Conservation (phyloP, 2,888 invertebrate species). For the Altica lythri region DNA sequence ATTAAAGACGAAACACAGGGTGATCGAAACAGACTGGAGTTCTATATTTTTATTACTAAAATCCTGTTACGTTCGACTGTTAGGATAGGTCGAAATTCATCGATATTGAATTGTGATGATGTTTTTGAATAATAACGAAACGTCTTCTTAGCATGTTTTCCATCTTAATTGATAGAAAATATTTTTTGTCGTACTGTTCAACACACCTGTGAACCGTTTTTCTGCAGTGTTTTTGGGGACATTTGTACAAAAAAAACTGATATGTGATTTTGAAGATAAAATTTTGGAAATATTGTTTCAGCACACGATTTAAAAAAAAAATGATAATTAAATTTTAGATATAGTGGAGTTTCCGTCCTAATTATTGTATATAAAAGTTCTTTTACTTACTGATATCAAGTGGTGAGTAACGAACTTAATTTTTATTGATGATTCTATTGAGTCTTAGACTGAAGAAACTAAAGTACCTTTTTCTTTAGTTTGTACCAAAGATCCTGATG, state of each 20-base stretch:
- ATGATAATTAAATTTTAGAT: neutral
- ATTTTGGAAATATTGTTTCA: neutral
- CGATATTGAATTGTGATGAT: neutral
- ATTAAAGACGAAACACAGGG: conserved; percentile 40
- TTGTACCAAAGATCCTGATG: no score
- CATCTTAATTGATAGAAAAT: neutral
- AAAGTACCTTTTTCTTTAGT: no score
- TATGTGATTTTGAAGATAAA: neutral
- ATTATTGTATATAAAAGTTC: neutral
- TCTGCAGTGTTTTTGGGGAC: neutral
- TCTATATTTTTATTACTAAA: conserved; percentile 25
- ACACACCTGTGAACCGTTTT: no score
- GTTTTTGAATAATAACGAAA: no score
- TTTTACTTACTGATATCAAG: no score
- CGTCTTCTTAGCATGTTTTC: neutral
- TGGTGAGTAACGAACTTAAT: no score
- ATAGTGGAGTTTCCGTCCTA: neutral
- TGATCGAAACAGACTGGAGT: conserved; percentile 17
- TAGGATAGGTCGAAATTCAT: neutral
- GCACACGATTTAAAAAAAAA: neutral
- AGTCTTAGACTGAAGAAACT: no score
- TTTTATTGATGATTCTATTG: no score
- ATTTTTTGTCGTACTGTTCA: no score
- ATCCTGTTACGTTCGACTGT: neutral
- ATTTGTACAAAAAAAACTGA: neutral